These are phyloP conservation scores for Drosophila antonietae DNA, from an alignment of 2,888 invertebrate genomes.

Conservation along the genomic window DNA sequence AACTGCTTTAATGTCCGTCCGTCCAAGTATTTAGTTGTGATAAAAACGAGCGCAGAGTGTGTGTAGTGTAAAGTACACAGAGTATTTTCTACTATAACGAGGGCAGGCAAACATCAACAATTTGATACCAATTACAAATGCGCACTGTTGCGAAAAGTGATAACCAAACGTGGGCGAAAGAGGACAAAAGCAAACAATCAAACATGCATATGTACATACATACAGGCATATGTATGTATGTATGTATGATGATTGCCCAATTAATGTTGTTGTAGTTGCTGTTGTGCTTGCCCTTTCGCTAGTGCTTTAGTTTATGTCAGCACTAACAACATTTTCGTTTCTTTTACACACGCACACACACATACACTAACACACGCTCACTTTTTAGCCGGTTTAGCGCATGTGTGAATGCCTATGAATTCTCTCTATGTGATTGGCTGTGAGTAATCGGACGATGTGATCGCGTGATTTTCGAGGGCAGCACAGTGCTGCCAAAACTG, in stretches of 20 bases:
- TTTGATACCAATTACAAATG: slow-evolving; percentile 14
- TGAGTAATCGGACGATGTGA: slow-evolving; percentile 70
- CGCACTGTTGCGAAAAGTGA: slow-evolving; percentile 18
- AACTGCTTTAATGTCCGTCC: not conserved
- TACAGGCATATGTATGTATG: not conserved
- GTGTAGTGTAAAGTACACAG: not conserved
- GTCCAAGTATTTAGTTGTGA: not conserved
- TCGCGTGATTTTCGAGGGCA: slow-evolving; percentile 69
- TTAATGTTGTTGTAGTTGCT: slow-evolving; percentile 21
- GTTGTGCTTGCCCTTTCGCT: slow-evolving; percentile 18
- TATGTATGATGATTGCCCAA: slow-evolving; percentile 10
- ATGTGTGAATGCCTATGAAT: slow-evolving; percentile 33
- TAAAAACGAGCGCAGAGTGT: not conserved
- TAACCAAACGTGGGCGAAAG: slow-evolving; percentile 13
- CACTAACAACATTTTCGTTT: slow-evolving; percentile 41
- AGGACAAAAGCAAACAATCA: slow-evolving; percentile 8
- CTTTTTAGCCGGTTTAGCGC: slow-evolving; percentile 28
- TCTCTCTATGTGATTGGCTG: slow-evolving; percentile 58
- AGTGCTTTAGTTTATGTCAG: slow-evolving; percentile 45
- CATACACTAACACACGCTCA: not conserved
- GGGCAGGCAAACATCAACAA: not conserved
- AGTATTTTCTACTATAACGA: slow-evolving; percentile 2
- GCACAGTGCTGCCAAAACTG: slow-evolving; percentile 52
- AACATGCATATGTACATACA: not conserved
- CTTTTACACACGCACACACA: slow-evolving; percentile 25